Evolutionary conservation across 2,888 invertebrate genomes (phyloP), one percentile per base, ranked within the genome.

Genomic region (Anticlea derivata): DNA sequence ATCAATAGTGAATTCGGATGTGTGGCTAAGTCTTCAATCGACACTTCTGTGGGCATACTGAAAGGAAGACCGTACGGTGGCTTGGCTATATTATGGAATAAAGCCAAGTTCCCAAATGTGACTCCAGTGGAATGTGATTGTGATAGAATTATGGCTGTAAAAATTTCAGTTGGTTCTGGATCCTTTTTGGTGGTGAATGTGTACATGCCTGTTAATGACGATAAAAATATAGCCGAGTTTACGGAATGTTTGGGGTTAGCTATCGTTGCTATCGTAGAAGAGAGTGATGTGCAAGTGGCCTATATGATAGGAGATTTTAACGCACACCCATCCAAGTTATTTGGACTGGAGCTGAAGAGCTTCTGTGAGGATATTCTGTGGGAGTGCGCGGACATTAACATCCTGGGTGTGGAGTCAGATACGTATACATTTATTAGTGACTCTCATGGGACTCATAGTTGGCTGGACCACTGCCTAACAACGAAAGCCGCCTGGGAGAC

Each of bases 391-490:
- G 48, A 49, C 29, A 41, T 48, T 7, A 40, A 12, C 29, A 35
- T 11, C 1, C 11, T 50, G 5, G 43, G 49, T 33, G 12, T 11
- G 1, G 7, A 10, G 4, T 50, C 49, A 8, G 33, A 38, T 7
- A 43, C 49, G 5, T 37, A 12, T 29, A 49, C 49, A 0, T 49
- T 23, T 20, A 6, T 41, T 2, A 29, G 27, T 11, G 27, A 49
- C 1, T 34, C 40, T 5, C 49, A 41, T 30, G 41, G 35, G 2
- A 11, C 29, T 10, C 13, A 13, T 17, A 49, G 49, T 11, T 49
- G 49, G 49, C 7, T 49, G 37, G 49, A 41, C 13, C 49, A 49
- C 24, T 41, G 35, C 22, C 7, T 49, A n/a, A 30, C 17, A 11
- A 47, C 39, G 7, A 33, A 47, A 8, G 40, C 34, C 1, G 48